Evolutionary conservation across 2,888 invertebrate genomes (phyloP), one percentile per base, ranked within the genome.

Genomic region (Osmoderma eremita): DNA sequence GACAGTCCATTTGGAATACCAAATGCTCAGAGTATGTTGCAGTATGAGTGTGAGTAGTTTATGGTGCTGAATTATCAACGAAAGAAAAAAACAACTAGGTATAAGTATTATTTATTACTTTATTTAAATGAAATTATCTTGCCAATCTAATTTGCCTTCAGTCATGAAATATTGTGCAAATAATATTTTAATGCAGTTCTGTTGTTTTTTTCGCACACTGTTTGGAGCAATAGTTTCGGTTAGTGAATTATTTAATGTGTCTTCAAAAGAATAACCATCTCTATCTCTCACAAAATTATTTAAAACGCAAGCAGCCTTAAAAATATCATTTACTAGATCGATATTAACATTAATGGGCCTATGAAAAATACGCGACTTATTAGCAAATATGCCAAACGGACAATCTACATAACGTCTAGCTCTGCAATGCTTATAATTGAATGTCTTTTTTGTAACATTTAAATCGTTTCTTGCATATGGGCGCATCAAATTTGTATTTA

Each of bases 131-230:
- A 13, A 53, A n/a, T 53, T 53, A 20, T 53, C 2, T 53, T 53
- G 53, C 53, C 53, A 53, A 18, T 53, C 22, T 53, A 53, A n/a
- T 30, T 13, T 53, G 10, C 53, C 53, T 12, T 53, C 53, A 53
- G 53, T 53, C 53, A 8, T 53, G 24, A 53, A 53, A 13, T 53
- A 53, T 53, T 53, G 30, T 53, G 53, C 53, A 53, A 53, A 53
- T 53, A 53, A 53, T 53, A 53, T 53, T 13, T 53, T 30, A 53
- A 53, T 53, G 53, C 53, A 53, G 13, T 53, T 53, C 53, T 53
- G 10, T 30, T 30, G 30, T 53, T 53, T 20, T n/a, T 8, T 56
- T 56, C 39, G 56, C 36, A 56, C 56, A 39, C 39, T 39, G 20
- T 56, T 39, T 39, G 36, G 5, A n/a, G 56, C 36, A 39, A 56